phyloP scores from a whole-genome alignment of 2,888 invertebrate species.

The Phorcus lineatus region DNA sequence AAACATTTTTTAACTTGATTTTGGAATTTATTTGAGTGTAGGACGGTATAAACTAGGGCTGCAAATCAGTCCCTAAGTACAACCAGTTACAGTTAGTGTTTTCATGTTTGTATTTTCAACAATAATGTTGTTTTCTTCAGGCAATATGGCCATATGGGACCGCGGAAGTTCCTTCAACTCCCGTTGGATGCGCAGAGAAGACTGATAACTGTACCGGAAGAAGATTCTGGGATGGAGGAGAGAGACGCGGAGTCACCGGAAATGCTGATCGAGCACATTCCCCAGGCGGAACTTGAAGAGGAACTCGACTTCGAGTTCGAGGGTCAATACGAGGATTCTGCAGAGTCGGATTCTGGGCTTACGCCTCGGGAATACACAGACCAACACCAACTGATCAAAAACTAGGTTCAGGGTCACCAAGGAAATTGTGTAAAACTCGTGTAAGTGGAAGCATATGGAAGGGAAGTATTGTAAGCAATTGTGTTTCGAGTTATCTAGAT shows the following conservation, averaged over 20 bases:
- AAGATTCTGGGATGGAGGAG: slow-evolving; percentile 23
- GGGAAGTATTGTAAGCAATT: too few species aligned
- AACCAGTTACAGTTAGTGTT: too few species aligned
- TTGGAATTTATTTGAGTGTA: too few species aligned
- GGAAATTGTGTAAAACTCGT: too few species aligned
- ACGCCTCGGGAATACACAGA: not conserved
- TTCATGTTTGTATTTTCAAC: too few species aligned
- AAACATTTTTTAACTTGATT: too few species aligned
- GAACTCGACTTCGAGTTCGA: slow-evolving; percentile 21
- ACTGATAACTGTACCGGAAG: slow-evolving; percentile 26
- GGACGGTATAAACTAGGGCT: too few species aligned
- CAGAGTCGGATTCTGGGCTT: slow-evolving; percentile 3
- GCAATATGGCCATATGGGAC: slow-evolving; percentile 30
- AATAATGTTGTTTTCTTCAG: not conserved
- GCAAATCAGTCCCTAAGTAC: too few species aligned
- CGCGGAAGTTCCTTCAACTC: slow-evolving; percentile 22
- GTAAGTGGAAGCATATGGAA: too few species aligned
- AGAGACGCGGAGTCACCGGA: slow-evolving; percentile 8
- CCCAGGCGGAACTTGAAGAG: not conserved
- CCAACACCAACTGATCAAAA: too few species aligned
- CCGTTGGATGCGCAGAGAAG: slow-evolving; percentile 18
- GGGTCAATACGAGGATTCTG: slow-evolving; percentile 25
- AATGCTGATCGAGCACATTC: slow-evolving; percentile 20
- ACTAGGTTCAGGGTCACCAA: too few species aligned
- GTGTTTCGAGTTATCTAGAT: too few species aligned